phyloP scores from a whole-genome alignment of 2,113 vertebrate genomes.

The Paraplagusia blochii region DNA sequence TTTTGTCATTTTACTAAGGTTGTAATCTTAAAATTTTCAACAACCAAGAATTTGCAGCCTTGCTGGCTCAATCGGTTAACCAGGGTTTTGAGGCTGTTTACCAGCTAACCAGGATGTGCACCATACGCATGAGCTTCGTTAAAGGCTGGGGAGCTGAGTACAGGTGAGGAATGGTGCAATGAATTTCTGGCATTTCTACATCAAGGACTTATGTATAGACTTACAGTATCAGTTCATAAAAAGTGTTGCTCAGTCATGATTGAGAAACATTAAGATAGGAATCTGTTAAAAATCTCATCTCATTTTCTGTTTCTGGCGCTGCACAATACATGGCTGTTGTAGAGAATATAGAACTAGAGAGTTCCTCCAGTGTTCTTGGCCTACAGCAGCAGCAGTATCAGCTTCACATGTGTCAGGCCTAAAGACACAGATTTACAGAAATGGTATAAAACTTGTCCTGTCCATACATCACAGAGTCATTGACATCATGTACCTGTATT shows the following conservation, averaged over 20 bases:
- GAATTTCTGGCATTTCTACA: no score
- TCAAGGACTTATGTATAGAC: no score
- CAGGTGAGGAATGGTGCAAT: conserved; percentile 86
- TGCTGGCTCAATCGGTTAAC: conserved; percentile 97
- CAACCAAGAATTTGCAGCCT: conserved; percentile 97
- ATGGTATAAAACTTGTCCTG: not conserved
- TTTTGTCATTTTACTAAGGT: conserved; percentile 67
- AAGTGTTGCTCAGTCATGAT: not conserved
- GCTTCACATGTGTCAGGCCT: no score
- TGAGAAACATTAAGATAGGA: not conserved
- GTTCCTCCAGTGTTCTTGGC: no score
- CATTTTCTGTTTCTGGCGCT: no score
- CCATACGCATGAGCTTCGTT: conserved; percentile 98
- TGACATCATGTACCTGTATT: conserved; percentile 15
- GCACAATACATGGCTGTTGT: no score
- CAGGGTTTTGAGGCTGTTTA: conserved; percentile 98
- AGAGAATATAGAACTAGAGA: no score
- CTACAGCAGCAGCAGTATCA: no score
- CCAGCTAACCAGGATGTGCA: conserved; percentile 98
- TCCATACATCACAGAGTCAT: not conserved
- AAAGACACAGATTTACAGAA: no score
- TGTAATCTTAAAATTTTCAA: conserved; percentile 99
- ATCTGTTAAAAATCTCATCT: no score
- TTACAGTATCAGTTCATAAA: not conserved
- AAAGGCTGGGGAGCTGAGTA: conserved; percentile 99